Conservation (phyloP, 2,888 invertebrate species). For the Chymomyza caudatula region DNA sequence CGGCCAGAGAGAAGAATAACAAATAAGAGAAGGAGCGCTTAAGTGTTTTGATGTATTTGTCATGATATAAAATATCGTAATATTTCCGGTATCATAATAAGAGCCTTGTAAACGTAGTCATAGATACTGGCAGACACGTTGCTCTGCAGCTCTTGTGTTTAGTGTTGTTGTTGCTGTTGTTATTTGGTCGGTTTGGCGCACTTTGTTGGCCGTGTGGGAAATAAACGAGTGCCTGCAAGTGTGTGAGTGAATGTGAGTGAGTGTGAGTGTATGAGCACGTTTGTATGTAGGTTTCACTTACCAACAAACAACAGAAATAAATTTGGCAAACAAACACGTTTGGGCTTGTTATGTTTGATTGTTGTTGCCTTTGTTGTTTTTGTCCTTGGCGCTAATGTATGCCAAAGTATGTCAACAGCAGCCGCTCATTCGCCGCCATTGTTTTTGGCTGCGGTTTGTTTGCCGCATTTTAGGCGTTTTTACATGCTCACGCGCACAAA, state of each 20-base stretch:
- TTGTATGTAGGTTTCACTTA: background rate
- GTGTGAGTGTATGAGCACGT: background rate
- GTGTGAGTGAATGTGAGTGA: conserved; percentile 29
- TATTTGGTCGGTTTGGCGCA: background rate
- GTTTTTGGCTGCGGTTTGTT: conserved; percentile 39
- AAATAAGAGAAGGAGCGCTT: no score
- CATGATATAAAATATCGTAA: background rate
- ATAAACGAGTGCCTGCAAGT: conserved; percentile 24
- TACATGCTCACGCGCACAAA: background rate
- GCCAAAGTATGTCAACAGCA: conserved; percentile 8
- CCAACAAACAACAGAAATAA: conserved; percentile 44
- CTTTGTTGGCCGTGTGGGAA: conserved; percentile 7
- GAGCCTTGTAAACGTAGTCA: background rate
- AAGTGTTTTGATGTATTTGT: background rate
- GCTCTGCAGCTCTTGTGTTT: background rate
- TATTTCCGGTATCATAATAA: background rate
- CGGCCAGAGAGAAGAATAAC: no score
- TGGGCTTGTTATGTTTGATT: conserved; percentile 67
- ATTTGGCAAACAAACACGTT: conserved; percentile 69
- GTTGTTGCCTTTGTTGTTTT: conserved; percentile 35
- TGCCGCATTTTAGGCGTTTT: conserved; percentile 22
- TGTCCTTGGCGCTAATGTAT: conserved; percentile 13
- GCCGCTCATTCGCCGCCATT: conserved; percentile 22
- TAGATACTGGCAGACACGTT: conserved; percentile 7
- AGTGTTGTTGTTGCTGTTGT: background rate